Percentiles rank a stretch among this genome's conserved stretches.
These are phyloP conservation scores for Eunapius fragilis DNA, from an alignment of 37 sponge, comb jelly and placozoan species.

Conservation along the genomic window DNA sequence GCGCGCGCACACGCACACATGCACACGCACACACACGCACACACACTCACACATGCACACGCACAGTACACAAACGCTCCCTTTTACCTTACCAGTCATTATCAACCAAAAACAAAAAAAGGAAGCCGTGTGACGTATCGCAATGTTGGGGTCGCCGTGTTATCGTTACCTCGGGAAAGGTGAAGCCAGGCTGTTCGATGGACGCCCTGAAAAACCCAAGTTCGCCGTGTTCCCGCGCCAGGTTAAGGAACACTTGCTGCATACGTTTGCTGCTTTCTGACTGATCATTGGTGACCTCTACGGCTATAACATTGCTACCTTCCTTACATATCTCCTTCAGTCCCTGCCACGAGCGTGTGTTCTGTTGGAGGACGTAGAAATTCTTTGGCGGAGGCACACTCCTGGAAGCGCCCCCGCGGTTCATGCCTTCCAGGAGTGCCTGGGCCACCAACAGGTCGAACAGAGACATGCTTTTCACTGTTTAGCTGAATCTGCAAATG, in stretches of 20 bases:
- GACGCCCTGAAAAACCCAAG: constrained; percentile 45
- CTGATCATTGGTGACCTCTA: constrained; percentile 47
- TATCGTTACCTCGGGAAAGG: constrained; percentile 51
- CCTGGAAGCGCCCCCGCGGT: constrained; percentile 16
- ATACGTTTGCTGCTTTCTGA: constrained; percentile 17
- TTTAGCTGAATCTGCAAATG: neutral
- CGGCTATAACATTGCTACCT: constrained; percentile 66
- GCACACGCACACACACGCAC: neutral
- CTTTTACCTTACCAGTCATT: neutral
- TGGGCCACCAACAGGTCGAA: constrained; percentile 65
- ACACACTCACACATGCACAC: neutral
- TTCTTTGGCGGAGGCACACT: constrained; percentile 68
- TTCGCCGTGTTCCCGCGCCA: constrained; percentile 56
- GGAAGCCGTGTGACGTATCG: no score
- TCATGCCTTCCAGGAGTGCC: constrained; percentile 55
- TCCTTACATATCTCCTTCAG: constrained; percentile 44
- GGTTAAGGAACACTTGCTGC: constrained; percentile 36
- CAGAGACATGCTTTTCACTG: neutral
- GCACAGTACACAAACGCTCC: constrained; percentile 5
- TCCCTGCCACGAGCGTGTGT: constrained; percentile 43
- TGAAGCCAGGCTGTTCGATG: constrained; percentile 27
- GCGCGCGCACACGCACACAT: constrained; percentile 1
- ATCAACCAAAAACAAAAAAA: neutral
- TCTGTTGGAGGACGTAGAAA: constrained; percentile 55
- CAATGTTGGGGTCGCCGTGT: neutral